These are phyloP conservation scores for Mythimna albipuncta DNA, from an alignment of 2,888 invertebrate genomes.

Conservation along the genomic window DNA sequence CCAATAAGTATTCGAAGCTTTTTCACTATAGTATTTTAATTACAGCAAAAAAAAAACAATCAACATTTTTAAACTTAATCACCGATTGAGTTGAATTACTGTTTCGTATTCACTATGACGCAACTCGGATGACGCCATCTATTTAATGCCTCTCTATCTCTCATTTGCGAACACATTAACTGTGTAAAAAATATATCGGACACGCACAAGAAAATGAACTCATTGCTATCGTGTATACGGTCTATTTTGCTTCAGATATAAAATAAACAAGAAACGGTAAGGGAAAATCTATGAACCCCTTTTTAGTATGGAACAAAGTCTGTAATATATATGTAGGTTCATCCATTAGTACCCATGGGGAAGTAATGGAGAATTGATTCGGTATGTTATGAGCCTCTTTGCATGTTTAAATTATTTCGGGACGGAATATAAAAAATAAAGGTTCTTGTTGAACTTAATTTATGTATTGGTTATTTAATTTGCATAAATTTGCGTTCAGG, in stretches of 20 bases:
- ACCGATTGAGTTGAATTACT: slow-evolving; percentile 46
- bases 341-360: slow-evolving; percentile 54
- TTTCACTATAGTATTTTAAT: too few relatives aligned
- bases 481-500: slow-evolving; percentile 17
- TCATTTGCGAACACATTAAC: slow-evolving; percentile 62
- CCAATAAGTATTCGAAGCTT: slow-evolving; percentile 26
- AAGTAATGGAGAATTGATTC: slow-evolving; percentile 63
- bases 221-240: slow-evolving; percentile 1
- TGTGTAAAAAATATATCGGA: slow-evolving; percentile 53
- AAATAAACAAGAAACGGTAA: slow-evolving; percentile 39
- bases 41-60: slow-evolving; percentile 19
- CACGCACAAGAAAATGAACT: slow-evolving; percentile 27
- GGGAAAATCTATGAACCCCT: slow-evolving; percentile 56
- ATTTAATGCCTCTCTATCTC: slow-evolving; percentile 61
- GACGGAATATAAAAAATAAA: slow-evolving; percentile 28
- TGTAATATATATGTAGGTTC: slow-evolving; percentile 49
- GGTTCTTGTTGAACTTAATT: slow-evolving; percentile 31
- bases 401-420: slow-evolving; percentile 59
- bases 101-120: slow-evolving; percentile 40
- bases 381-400: slow-evolving; percentile 49
- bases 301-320: slow-evolving; percentile 54
- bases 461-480: slow-evolving; percentile 54
- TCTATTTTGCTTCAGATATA: slow-evolving; percentile 33
- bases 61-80: slow-evolving; percentile 42
- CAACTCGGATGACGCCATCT: slow-evolving; percentile 58